Base-by-base conservation (phyloP, 1,140 invertebrate species). In the Pectinophora gossypiella region DNA sequence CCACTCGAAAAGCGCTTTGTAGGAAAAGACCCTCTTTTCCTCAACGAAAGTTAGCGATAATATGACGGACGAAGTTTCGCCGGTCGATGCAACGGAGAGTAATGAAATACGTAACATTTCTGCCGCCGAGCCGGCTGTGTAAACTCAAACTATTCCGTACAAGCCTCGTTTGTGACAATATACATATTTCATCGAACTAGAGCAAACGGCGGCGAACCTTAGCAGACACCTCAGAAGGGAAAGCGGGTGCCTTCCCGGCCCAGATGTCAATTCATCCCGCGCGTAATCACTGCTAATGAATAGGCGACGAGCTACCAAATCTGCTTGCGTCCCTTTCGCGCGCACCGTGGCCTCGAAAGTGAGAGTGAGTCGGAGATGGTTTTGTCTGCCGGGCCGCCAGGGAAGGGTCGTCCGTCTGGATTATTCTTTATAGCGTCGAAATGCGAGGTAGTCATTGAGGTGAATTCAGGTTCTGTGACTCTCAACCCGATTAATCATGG, bases 281-380 rank as follows among this genome's bases (percentile, higher is more conserved):
- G 36, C 20, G 20, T 80, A 81, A 79, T 81, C 77, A 75, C 79
- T 63, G 79, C 83, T 86, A 86, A 86, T 86, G 83, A 86, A 86
- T 84, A 83, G 83, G 68, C 70, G 76, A 59, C 70, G 70, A 49
- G 52, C 66, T 71, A 62, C 73, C 75, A 68, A 70, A 81, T 68
- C 42, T 72, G 59, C 49, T 59, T 55, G 68, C 54, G 62, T 83
- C 83, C 68, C 73, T 58, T 61, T 86, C 75, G 46, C 57, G 47
- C 73, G 15, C 64, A 49, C 47, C 51, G 52, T 51, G 48, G 35
- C 22, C 19, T 40, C 58, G 59, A 56, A 70, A 59, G 78, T 44
- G 54, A 48, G 72, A 82, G 65, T 58, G 64, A 67, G 78, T 74
- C 57, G 63, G 56, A 48, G 36, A 55, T 67, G 48, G 49, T 70